phyloP scores from a whole-genome alignment of 1,140 invertebrate genomes.

The Drosophila ficusphila region DNA sequence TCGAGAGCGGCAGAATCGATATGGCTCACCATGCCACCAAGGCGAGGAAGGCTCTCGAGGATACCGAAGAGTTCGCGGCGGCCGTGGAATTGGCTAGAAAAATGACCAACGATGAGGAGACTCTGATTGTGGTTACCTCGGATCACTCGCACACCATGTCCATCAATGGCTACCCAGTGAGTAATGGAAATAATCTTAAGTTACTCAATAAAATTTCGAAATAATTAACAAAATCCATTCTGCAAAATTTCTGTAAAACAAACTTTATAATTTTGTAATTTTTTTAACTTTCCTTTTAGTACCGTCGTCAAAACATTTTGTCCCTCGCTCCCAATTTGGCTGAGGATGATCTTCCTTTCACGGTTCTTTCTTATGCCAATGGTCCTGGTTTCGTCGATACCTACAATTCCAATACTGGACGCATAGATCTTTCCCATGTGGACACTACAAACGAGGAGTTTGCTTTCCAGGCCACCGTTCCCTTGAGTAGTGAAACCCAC shows the following conservation, averaged over 20 bases:
- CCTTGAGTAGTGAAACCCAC: slow-evolving; percentile 87
- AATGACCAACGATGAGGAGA: slow-evolving; percentile 89
- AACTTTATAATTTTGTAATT: neutral
- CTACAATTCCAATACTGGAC: slow-evolving; percentile 37
- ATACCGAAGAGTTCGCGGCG: slow-evolving; percentile 90
- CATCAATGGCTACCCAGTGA: slow-evolving; percentile 87
- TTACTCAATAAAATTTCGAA: neutral
- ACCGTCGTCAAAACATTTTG: slow-evolving; percentile 87
- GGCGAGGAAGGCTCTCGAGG: slow-evolving; percentile 90
- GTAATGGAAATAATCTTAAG: neutral
- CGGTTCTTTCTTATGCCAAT: slow-evolving; percentile 91
- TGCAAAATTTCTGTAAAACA: no score
- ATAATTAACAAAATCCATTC: no score
- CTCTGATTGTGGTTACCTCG: slow-evolving; percentile 91
- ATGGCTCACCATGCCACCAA: slow-evolving; percentile 92
- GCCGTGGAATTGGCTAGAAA: slow-evolving; percentile 89
- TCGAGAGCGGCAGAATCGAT: slow-evolving; percentile 94
- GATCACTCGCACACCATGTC: slow-evolving; percentile 94
- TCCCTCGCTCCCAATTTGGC: slow-evolving; percentile 79
- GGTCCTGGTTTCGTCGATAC: slow-evolving; percentile 86
- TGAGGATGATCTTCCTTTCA: slow-evolving; percentile 86
- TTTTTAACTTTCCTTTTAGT: slow-evolving; percentile 26
- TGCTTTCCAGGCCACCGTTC: slow-evolving; percentile 85
- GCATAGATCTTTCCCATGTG: slow-evolving; percentile 52
- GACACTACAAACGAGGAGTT: slow-evolving; percentile 68